Conservation (phyloP, 2,888 invertebrate genomes). For the Deroplatys truncata region DNA sequence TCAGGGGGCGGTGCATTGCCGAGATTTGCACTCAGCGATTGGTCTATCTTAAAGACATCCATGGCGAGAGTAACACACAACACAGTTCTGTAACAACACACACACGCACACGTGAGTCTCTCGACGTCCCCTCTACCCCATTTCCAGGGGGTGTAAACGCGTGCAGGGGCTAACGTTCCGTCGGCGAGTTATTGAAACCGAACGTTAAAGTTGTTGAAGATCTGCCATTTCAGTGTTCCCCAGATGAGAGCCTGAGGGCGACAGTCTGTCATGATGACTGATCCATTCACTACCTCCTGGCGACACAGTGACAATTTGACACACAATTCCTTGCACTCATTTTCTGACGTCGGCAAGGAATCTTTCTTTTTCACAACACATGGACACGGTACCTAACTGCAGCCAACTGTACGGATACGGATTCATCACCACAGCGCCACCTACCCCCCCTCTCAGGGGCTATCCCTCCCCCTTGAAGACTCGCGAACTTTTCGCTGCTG, state of each 20-base stretch:
- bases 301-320: not conserved
- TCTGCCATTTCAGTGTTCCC: not conserved
- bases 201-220: not conserved
- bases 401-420: not conserved
- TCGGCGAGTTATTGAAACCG: not conserved
- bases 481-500: not conserved
- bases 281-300: not conserved
- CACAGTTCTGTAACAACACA: not conserved
- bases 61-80: constrained; percentile 41
- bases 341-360: not conserved
- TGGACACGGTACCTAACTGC: not conserved
- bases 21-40: constrained; percentile 59
- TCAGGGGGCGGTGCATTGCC: constrained; percentile 58
- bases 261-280: not conserved
- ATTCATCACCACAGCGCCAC: not conserved
- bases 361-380: not conserved
- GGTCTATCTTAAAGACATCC: constrained; percentile 71
- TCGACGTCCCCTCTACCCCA: not conserved
- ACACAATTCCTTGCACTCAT: not conserved
- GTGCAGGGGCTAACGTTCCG: too few species aligned
- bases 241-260: not conserved
- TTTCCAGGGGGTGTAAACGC: not conserved
- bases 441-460: not conserved
- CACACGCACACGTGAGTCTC: not conserved
- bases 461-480: not conserved